Conservation (phyloP, 2,113 vertebrate species). For the Alces alces region DNA sequence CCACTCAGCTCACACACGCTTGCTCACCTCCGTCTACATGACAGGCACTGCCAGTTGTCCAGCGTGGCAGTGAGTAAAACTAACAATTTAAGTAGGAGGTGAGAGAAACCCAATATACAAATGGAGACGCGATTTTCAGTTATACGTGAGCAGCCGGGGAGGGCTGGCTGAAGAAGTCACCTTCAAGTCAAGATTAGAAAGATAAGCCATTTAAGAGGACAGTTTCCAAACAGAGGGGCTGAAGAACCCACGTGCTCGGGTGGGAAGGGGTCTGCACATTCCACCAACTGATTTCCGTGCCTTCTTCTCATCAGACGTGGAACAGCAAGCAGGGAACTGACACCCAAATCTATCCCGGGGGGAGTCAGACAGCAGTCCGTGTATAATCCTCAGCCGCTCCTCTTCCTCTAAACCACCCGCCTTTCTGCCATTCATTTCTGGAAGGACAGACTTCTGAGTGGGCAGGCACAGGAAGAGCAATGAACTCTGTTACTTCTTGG, state of each 20-base stretch:
- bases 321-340: conserved; percentile 11
- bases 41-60: neutral
- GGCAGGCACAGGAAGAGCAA: conserved; percentile 20
- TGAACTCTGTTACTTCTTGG: conserved; percentile 17
- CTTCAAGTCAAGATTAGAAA: neutral
- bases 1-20: neutral
- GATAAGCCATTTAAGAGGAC: neutral
- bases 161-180: neutral
- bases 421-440: conserved; percentile 42
- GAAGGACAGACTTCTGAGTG: neutral
- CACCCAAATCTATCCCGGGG: neutral
- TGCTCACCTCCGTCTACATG: neutral
- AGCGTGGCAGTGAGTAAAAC: neutral
- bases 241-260: neutral
- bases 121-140: neutral
- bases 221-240: neutral
- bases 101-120: neutral
- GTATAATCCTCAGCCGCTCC: neutral
- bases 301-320: conserved; percentile 29
- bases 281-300: neutral
- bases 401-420: conserved; percentile 27
- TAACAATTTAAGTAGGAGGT: neutral
- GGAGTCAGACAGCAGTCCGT: neutral
- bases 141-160: neutral
- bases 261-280: neutral